Evolutionary conservation across 2,888 invertebrate genomes (phyloP), one percentile per base, ranked within the genome.

Genomic region (Drosophila paracracens): DNA sequence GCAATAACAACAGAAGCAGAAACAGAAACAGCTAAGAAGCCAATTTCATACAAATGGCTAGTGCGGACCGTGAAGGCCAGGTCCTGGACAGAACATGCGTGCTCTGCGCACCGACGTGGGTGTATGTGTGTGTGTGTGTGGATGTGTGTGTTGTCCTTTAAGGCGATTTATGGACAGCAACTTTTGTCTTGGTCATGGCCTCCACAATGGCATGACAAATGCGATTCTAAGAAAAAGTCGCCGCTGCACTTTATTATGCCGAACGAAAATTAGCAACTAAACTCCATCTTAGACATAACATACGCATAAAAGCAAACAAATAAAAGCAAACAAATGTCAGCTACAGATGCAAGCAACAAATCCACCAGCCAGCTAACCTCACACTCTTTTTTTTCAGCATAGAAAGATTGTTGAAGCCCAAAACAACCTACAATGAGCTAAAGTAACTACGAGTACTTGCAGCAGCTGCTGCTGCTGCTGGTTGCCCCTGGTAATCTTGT

Each of bases 241-340:
- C 70, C 52, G 63, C 56, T 82, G 77, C 84, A 87, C 78, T 84
- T 89, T 82, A 89, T 84, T 87, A 84, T 82, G 73, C 72, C 70
- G 61, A 43, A 52, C 48, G 48, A 76, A 87, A 89, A 85, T 82
- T 87, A 81, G 84, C 79, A 74, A 72, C 62, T 66, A 70, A 74
- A 74, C 60, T 74, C 66, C 54, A 74, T 60, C 53, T 58, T 58
- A 48, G 60, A 70, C 65, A 78, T 63, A 74, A 61, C 79, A 81
- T 61, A 69, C 72, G 78, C 77, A 87, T 89, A 89, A 87, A 87
- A 79, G 88, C 83, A 88, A 88, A 88, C 85, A 88, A 82, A 89
- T 88, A 89, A 87, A 87, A 79, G 88, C 83, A 88, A 88, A 88
- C 85, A 88, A 82, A 89, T 88, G 87, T 79, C 87, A 85, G 75